Base-by-base conservation (phyloP, 2,797 vertebrate genomes). In the Protonibea diacanthus region DNA sequence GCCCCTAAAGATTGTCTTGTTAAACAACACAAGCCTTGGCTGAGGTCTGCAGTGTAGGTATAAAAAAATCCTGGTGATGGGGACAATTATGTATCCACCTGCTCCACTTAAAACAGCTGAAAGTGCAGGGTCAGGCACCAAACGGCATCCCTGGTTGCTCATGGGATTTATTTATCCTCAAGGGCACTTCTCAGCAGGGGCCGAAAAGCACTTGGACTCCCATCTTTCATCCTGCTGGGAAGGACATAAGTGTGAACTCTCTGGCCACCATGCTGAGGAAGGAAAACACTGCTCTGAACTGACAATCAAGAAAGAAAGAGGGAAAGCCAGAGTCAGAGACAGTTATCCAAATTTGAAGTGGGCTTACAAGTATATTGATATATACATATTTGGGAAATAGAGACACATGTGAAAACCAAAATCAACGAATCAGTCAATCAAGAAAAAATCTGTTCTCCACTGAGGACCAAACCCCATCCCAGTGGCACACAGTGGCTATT, bases 221-320 rank as follows among this genome's bases (percentile, higher is more conserved):
- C n/a, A 8, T 9, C 8, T 17, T 60, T 81, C 53, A 75, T 52
- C 33, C 51, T 48, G 2, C 12, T 20, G 20, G n/a, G n/a, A 80
- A 60, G 62, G 70, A 80, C 20, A 76, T 10, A 23, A 25, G n/a
- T 59, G 55, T 55, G 44, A 56, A 65, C 38, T 72, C 55, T 49
- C 25, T 42, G 2, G 5, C 33, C 65, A 66, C 27, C 64, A 33
- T 65, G 53, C 23, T n/a, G 66, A n/a, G 57, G 21, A 51, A 56
- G 40, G 18, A 73, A 49, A 56, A 56, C 38, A 38, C 27, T 40
- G 33, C n/a, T 58, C 12, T 42, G 3, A 25, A 63, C 14, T 51
- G 11, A 48, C 27, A 78, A 21, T n/a, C 27, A 7, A 27, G 45
- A 18, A 6, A 51, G 1, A 15, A 18, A 8, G 13, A 51, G 25